Base-by-base conservation (phyloP, 2,888 invertebrate genomes). In the Lithophane semibrunnea region DNA sequence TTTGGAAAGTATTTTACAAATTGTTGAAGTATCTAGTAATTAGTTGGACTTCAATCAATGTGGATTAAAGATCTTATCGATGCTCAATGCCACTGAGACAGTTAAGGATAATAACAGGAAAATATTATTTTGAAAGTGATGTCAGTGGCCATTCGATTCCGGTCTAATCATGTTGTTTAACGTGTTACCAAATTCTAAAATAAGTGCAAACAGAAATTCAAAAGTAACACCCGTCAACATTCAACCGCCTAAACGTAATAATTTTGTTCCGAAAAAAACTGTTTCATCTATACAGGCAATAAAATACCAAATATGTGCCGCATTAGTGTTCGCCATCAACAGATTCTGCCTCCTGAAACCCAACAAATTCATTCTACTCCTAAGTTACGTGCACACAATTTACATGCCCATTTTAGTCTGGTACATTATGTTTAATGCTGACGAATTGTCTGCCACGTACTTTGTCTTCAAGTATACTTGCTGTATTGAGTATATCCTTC, bases 271-370 rank as follows among this genome's bases (percentile, higher is more conserved):
- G 0, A 49, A 61, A 7, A 87, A 85, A 65, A 70, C 60, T 58
- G 73, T 70, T 13, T 83, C 86, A 12, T 68, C 80, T 24, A 49
- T 90, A 21, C 78, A 85, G 16, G 88, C 91, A 54, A 80, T 92
- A 8, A 92, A 87, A 77, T 85, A 80, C 56, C 77, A 91, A 47
- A 87, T 93, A 58, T 75, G 75, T 37, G 12, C 87, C 0, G 90
- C 90, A 77, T 77, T 89, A 4, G 4, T 91, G 0, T 58, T 93
- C 10, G 94, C 92, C 3, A 84, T 93, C 3, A 92, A 92, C 73
- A 89, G 94, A 49, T 56, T 91, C 0, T 92, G 91, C 80, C 82
- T 94, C 10, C 72, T 93, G 0, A 86, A 89, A 37, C 85, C 75
- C 2, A 89, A 87, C 10, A 90, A 82, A 69, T n/a, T 88, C 2